Percentiles rank a stretch among this genome's conserved stretches.
These are phyloP conservation scores for Drosophila sturtevanti DNA, from an alignment of 1,140 invertebrate species.

Conservation along the genomic window DNA sequence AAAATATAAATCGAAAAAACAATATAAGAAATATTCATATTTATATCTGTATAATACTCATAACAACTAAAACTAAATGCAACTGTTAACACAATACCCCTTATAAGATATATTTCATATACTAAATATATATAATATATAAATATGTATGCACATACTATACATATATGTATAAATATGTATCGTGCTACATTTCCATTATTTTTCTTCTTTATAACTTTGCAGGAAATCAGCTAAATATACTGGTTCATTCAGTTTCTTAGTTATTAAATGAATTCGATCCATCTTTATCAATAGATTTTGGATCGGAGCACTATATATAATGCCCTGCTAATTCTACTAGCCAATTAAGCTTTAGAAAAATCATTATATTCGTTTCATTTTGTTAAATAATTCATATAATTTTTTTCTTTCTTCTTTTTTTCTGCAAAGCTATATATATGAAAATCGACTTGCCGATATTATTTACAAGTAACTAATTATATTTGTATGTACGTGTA, in stretches of 20 bases:
- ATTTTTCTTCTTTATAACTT: background rate
- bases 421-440: background rate
- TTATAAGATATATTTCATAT: background rate
- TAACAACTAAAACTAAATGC: constrained; percentile 11
- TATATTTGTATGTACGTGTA: constrained; percentile 2
- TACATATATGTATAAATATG: background rate
- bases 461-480: background rate
- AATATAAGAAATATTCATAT: background rate
- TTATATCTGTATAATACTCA: background rate
- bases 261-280: no score
- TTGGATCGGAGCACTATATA: background rate
- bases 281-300: background rate
- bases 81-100: constrained; percentile 3
- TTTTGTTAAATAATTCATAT: no score
- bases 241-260: no score
- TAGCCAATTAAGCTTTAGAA: no score
- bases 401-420: background rate
- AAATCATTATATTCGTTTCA: no score
- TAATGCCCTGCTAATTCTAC: no score
- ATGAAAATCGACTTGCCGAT: background rate
- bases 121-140: background rate
- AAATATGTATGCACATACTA: constrained; percentile 7
- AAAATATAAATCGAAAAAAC: constrained; percentile 47
- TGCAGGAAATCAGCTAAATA: background rate
- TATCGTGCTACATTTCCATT: background rate